Percentiles rank a stretch among this genome's conserved stretches.
These are phyloP conservation scores for Luperina nickerlii DNA, from an alignment of 2,888 invertebrate genomes.

Conservation along the genomic window DNA sequence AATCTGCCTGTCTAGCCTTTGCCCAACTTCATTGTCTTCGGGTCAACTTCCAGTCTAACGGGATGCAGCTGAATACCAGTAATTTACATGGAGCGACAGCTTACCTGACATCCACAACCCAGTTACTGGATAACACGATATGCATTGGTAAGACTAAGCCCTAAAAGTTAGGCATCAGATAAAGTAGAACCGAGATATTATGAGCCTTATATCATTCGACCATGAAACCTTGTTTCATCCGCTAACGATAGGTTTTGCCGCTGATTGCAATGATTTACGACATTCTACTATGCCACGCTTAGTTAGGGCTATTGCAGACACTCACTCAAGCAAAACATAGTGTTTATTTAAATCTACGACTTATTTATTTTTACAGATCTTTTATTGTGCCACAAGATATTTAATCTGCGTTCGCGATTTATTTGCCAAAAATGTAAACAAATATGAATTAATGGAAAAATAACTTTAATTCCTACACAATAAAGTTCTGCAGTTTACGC, in stretches of 20 bases:
- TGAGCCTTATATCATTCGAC: background rate
- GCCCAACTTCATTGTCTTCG: no score
- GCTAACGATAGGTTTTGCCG: slow-evolving; percentile 15
- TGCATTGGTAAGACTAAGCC: no score
- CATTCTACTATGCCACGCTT: slow-evolving; percentile 9
- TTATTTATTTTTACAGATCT: background rate
- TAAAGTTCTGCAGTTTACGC: no score
- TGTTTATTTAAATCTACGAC: background rate
- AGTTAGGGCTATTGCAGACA: slow-evolving; percentile 33
- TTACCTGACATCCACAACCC: background rate
- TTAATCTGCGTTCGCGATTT: background rate
- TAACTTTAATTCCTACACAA: no score
- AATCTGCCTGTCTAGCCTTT: no score
- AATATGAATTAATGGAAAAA: no score
- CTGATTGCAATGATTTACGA: slow-evolving; percentile 22
- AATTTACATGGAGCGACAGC: background rate
- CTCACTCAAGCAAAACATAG: slow-evolving; percentile 27
- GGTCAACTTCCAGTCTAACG: no score
- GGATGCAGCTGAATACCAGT: background rate
- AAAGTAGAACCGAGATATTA: background rate
- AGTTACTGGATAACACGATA: background rate
- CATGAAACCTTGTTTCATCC: slow-evolving; percentile 30
- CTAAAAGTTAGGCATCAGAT: no score
- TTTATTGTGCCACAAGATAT: background rate
- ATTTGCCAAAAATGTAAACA: no score